phyloP scores from a whole-genome alignment of 2,888 invertebrate species.

The Philopedon plagiatum region DNA sequence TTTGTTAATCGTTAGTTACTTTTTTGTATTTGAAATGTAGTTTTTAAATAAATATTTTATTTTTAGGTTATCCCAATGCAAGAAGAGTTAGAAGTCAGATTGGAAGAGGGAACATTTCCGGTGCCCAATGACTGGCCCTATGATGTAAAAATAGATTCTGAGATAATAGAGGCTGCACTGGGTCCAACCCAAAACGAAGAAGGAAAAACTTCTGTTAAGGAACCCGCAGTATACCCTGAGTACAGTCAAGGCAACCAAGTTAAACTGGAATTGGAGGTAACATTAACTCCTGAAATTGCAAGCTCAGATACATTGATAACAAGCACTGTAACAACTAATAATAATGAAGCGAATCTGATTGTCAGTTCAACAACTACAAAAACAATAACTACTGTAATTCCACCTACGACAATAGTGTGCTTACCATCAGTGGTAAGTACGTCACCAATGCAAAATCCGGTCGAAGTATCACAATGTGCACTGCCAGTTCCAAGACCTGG shows the following conservation, averaged over 20 bases:
- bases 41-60: neutral
- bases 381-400: slow-evolving; percentile 69
- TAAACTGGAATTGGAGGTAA: slow-evolving; percentile 73
- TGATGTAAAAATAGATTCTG: slow-evolving; percentile 68
- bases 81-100: slow-evolving; percentile 74
- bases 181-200: slow-evolving; percentile 58
- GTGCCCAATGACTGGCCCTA: slow-evolving; percentile 69
- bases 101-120: slow-evolving; percentile 70
- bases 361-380: slow-evolving; percentile 55
- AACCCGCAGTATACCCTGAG: slow-evolving; percentile 32
- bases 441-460: slow-evolving; percentile 61
- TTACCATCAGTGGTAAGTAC: slow-evolving; percentile 67
- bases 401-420: slow-evolving; percentile 72
- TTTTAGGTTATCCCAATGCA: slow-evolving; percentile 71
- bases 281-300: slow-evolving; percentile 76
- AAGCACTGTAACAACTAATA: slow-evolving; percentile 68
- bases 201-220: slow-evolving; percentile 35
- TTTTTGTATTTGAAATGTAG: no score
- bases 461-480: slow-evolving; percentile 56
- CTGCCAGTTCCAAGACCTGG: slow-evolving; percentile 56
- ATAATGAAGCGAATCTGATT: slow-evolving; percentile 33
- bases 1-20: no score
- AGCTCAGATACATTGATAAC: slow-evolving; percentile 70
- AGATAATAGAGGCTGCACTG: slow-evolving; percentile 71
- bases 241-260: slow-evolving; percentile 65